Base-by-base conservation (phyloP, 1,140 invertebrate species). In the Drosophila sproati region DNA sequence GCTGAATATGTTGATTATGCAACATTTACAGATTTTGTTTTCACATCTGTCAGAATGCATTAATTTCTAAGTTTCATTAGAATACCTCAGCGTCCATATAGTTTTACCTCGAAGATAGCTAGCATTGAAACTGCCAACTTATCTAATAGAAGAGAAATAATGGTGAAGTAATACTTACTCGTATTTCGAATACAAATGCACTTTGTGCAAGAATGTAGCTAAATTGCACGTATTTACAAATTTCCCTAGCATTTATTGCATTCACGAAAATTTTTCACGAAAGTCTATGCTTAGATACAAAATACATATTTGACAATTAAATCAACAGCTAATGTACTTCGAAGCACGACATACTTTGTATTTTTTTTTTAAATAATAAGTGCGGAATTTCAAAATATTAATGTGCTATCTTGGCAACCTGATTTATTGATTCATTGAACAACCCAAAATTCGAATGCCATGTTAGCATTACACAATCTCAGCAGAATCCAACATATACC, bases 181-280 rank as follows among this genome's bases (percentile, higher is more conserved):
- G 35, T 62, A 51, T 70, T 37, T 47, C n/a, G 7, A 10, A 50
- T 55, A 56, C 31, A 6, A 3, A 51, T 55, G 66, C 57, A 62
- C 72, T 62, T 31, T 69, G 72, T 74, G 72, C 72, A 57, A 63
- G 35, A 51, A 37, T 12, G 3, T 52, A 31, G 10, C 32, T 12
- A 32, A 54, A 48, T 55, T 10, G n/a, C 64, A 28, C 28, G 29
- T 73, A 45, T 60, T 68, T 28, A 47, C 51, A 73, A 50, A 61
- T 73, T 48, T 50, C 31, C 34, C 39, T 61, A 45, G 54, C 10
- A 45, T 35, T 64, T 57, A 20, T 41, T 54, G 55, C 64, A 55
- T 68, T 73, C 64, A 73, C 71, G 68, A 68, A 68, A 70, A 74
- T 70, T 70, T 73, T 62, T 74, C 66, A 66, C 61, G 57, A 62